Conservation (phyloP, 2,888 invertebrate genomes). For the Buathra laborator region DNA sequence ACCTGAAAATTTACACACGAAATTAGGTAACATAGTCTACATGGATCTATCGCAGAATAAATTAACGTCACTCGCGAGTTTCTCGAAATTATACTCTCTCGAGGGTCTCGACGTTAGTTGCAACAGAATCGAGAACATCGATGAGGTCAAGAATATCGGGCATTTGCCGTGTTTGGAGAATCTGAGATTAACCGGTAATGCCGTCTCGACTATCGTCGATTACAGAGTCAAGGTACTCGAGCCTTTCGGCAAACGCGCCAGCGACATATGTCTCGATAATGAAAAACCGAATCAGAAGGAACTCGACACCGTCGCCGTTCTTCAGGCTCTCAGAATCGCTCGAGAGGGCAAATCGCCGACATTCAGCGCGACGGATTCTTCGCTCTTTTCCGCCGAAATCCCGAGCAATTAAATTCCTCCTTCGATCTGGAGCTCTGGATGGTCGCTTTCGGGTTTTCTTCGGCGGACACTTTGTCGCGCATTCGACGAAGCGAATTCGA, state of each 20-base stretch:
- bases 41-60: conserved; percentile 95
- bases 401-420: conserved; percentile 76
- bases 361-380: conserved; percentile 86
- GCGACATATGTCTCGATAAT: conserved; percentile 95
- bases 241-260: conserved; percentile 93
- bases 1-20: conserved; percentile 92
- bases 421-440: neutral
- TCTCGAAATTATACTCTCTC: conserved; percentile 94
- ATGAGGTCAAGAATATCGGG: conserved; percentile 93
- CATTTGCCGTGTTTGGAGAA: conserved; percentile 94
- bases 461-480: neutral
- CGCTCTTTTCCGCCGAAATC: conserved; percentile 82
- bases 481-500: neutral
- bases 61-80: conserved; percentile 90
- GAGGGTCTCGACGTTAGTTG: conserved; percentile 94
- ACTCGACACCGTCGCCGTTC: conserved; percentile 95
- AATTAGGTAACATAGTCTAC: conserved; percentile 94
- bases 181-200: conserved; percentile 95
- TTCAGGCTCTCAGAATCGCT: conserved; percentile 94
- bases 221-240: conserved; percentile 96
- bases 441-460: neutral
- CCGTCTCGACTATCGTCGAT: conserved; percentile 94
- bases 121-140: conserved; percentile 92
- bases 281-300: conserved; percentile 95
- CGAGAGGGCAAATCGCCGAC: conserved; percentile 89